Base-by-base conservation (phyloP, 2,797 vertebrate genomes). In the Myotis daubentonii region DNA sequence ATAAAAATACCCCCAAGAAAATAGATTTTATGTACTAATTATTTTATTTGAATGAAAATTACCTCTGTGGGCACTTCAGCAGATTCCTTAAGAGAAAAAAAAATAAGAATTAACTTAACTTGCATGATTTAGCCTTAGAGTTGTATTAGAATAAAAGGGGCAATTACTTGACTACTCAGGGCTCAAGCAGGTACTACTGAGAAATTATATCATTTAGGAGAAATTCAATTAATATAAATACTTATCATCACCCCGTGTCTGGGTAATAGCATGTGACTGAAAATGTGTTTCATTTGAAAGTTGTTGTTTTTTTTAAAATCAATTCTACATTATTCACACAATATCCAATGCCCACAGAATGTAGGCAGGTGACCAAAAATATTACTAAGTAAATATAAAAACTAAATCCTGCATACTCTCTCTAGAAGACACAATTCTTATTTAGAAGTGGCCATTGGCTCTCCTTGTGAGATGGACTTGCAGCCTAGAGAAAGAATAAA, bases 21-120 rank as follows among this genome's bases (percentile, higher is more conserved):
- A 55, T 13, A 86, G 10, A n/a, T 5, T 1, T 72, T 72, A 47
- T 8, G 12, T 8, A 8, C 33, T 57, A 81, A 44, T 68, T 28
- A 75, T 79, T 57, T 36, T 30, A 57, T 38, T 81, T 94, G 12
- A 68, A 72, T 79, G 15, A 87, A 82, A 91, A 76, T 75, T 92
- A 96, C 89, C 25, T 93, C 53, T 55, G 33, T 49, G 75, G 33
- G 2, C 51, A 51, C 9, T 41, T 95, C 57, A 65, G 25, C 28
- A n/a, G 23, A 66, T 83, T 93, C 94, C 92, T 96, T 91, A 49
- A 8, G 38, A 22, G 55, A 70, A 72, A 71, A 85, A 87, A 65
- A 65, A 76, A 19, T 68, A 81, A 89, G 11, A 70, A 83, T 86
- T 62, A 76, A 38, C 33, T 66, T 96, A 87, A 71, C n/a, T 62